Evolutionary conservation across 1,140 invertebrate species (phyloP).

Genomic region (Drosophila funebris): DNA sequence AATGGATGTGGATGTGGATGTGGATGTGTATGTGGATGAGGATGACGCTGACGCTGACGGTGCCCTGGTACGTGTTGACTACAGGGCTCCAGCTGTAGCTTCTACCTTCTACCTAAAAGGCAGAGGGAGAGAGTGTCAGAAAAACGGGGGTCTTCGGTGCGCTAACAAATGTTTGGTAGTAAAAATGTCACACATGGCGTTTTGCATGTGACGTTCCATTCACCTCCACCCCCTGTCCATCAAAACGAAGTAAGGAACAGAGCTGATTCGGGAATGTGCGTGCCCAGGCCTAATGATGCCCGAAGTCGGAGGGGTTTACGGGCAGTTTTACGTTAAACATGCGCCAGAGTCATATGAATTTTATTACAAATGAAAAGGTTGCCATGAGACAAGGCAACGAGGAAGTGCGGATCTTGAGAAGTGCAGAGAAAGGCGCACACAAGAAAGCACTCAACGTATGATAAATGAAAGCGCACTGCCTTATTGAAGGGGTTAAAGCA

Average conservation of each 20-base stretch:
- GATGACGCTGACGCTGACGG: conserved; percentile 16
- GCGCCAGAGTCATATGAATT: conserved; percentile 79
- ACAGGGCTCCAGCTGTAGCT: conserved; percentile 5
- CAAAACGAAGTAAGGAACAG: neutral
- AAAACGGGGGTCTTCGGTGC: conserved; percentile 45
- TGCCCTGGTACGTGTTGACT: conserved; percentile 73
- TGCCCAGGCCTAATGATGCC: conserved; percentile 74
- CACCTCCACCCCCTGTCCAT: conserved; percentile 4
- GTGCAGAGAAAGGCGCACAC: conserved; percentile 8
- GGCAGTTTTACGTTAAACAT: conserved; percentile 68
- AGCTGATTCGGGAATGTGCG: conserved; percentile 56
- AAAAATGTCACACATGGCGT: conserved; percentile 81
- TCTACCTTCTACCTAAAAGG: neutral
- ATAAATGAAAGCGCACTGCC: conserved; percentile 55
- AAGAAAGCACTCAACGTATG: conserved; percentile 39
- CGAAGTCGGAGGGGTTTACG: neutral
- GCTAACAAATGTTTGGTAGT: conserved; percentile 80
- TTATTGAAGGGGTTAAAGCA: conserved; percentile 57
- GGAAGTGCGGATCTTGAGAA: conserved; percentile 8
- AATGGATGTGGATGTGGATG: neutral
- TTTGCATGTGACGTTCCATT: conserved; percentile 62
- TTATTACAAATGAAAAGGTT: conserved; percentile 78
- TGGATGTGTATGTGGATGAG: neutral
- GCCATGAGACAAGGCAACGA: no score
- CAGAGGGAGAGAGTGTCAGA: neutral